These are phyloP conservation scores for Carcina quercana DNA, from an alignment of 2,888 invertebrate species.

Conservation along the genomic window DNA sequence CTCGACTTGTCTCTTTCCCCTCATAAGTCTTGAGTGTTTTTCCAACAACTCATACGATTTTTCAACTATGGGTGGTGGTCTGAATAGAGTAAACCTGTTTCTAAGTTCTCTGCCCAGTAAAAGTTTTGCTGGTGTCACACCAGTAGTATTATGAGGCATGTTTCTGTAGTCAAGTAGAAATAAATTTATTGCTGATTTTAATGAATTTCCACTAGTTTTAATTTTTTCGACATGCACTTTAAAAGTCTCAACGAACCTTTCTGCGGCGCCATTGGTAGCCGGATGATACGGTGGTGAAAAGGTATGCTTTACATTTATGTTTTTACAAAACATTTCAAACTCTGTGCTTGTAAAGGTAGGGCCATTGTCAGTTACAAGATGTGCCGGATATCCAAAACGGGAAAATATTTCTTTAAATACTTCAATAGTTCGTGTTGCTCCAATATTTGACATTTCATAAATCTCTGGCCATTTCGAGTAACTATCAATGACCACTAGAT, in stretches of 20 bases:
- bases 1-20: slow-evolving; percentile 3
- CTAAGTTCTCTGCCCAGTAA: slow-evolving; percentile 12
- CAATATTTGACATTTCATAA: slow-evolving; percentile 12
- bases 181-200: slow-evolving; percentile 9
- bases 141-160: slow-evolving; percentile 10
- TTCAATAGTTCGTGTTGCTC: slow-evolving; percentile 4
- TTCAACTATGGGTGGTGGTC: slow-evolving; percentile 9
- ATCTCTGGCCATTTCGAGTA: slow-evolving; percentile 11
- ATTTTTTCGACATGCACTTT: slow-evolving; percentile 11
- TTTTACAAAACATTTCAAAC: slow-evolving; percentile 12
- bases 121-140: slow-evolving; percentile 8
- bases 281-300: slow-evolving; percentile 10
- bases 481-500: slow-evolving; percentile 9
- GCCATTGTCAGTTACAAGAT: slow-evolving; percentile 14
- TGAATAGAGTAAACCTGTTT: slow-evolving; percentile 8
- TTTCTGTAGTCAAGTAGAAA: slow-evolving; percentile 13
- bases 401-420: slow-evolving; percentile 9
- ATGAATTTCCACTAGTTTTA: slow-evolving; percentile 7
- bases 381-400: slow-evolving; percentile 8
- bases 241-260: slow-evolving; percentile 3
- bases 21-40: background rate
- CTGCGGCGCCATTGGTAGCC: background rate
- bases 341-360: slow-evolving; percentile 8
- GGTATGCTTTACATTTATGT: slow-evolving; percentile 9
- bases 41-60: slow-evolving; percentile 2